Conservation (phyloP, 2,888 invertebrate genomes). For the Brachypalpus laphriformis region DNA sequence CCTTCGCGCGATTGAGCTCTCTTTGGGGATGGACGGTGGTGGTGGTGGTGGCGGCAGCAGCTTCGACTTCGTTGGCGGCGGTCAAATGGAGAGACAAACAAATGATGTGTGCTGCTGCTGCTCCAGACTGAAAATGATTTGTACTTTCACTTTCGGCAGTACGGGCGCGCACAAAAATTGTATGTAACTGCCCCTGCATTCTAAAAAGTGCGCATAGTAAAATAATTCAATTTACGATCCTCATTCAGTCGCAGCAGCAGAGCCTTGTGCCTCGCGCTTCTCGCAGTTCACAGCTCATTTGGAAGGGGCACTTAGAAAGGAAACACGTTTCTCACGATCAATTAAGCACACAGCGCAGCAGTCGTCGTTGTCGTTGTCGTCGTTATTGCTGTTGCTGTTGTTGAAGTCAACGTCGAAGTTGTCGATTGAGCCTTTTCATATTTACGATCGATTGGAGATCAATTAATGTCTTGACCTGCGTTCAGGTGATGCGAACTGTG, state of each 20-base stretch:
- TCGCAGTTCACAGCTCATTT: constrained; percentile 66
- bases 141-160: constrained; percentile 67
- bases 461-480: constrained; percentile 71
- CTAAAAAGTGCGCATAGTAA: constrained; percentile 63
- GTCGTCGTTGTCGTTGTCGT: not conserved
- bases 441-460: constrained; percentile 73
- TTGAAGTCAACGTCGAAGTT: constrained; percentile 7
- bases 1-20: constrained; percentile 48
- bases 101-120: constrained; percentile 60
- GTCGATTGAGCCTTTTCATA: constrained; percentile 72
- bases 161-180: constrained; percentile 1
- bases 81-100: constrained; percentile 67
- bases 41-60: not conserved
- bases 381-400: not conserved
- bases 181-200: constrained; percentile 37
- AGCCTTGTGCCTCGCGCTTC: not conserved
- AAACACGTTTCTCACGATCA: constrained; percentile 74
- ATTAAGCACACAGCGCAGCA: constrained; percentile 45
- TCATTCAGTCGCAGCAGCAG: constrained; percentile 35
- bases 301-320: constrained; percentile 69
- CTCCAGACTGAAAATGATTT: constrained; percentile 72
- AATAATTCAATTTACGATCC: constrained; percentile 71
- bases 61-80: constrained; percentile 11
- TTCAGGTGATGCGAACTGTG: constrained; percentile 69
- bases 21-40: constrained; percentile 30